Conservation (phyloP, 2,888 invertebrate genomes). For the Xylota segnis region DNA sequence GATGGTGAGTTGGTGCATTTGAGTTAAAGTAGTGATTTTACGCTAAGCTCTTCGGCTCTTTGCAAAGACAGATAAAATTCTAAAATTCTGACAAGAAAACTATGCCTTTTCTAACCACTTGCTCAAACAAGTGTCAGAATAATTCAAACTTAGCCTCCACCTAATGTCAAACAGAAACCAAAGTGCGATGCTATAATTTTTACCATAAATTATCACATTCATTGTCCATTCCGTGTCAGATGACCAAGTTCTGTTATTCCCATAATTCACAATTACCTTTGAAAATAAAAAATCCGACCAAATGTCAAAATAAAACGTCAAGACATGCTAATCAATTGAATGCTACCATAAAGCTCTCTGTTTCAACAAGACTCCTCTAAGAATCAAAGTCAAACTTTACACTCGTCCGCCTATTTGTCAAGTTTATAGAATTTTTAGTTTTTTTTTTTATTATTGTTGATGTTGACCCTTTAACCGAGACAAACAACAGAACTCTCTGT, state of each 20-base stretch:
- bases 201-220: conserved; percentile 47
- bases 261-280: conserved; percentile 23
- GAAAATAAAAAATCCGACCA: conserved; percentile 21
- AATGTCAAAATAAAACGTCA: conserved; percentile 50
- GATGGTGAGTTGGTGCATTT: no score
- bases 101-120: neutral
- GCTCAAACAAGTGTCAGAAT: conserved; percentile 1
- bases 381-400: conserved; percentile 42
- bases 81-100: neutral
- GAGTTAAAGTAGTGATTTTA: no score
- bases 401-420: conserved; percentile 50
- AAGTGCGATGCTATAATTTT: conserved; percentile 8
- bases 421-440: conserved; percentile 62
- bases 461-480: conserved; percentile 64
- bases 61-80: no score
- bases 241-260: conserved; percentile 25
- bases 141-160: neutral
- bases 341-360: conserved; percentile 59
- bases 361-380: conserved; percentile 41
- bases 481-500: conserved; percentile 48
- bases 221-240: conserved; percentile 11
- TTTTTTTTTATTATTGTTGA: conserved; percentile 37
- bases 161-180: no score
- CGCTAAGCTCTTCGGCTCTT: no score
- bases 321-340: conserved; percentile 64